These are phyloP conservation scores for Cantharis lateralis DNA, from an alignment of 2,888 invertebrate genomes.

Conservation along the genomic window DNA sequence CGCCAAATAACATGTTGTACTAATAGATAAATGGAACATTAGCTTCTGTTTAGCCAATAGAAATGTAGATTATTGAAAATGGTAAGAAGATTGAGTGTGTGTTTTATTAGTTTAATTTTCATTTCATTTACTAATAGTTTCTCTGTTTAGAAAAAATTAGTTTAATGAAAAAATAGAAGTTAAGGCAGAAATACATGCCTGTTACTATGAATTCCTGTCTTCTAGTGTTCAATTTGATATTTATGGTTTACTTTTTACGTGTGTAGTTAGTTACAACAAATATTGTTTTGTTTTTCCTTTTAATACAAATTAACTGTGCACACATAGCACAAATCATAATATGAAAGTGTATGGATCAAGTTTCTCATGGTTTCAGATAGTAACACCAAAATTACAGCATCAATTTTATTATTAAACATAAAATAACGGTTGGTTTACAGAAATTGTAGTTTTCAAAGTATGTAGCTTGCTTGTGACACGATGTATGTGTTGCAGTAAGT, in stretches of 20 bases:
- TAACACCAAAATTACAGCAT: neutral
- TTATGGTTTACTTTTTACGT: neutral
- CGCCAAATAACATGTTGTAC: neutral
- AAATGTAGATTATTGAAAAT: neutral
- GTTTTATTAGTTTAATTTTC: neutral
- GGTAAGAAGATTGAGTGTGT: neutral
- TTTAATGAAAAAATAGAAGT: neutral
- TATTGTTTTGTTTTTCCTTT: neutral
- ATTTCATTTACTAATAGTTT: neutral
- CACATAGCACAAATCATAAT: neutral
- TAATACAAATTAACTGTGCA: neutral
- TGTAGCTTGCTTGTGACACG: neutral
- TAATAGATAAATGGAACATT: neutral
- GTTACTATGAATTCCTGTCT: neutral
- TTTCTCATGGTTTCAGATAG: neutral
- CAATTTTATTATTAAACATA: neutral
- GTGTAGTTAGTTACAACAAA: neutral
- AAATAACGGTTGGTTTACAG: neutral
- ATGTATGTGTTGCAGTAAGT: neutral
- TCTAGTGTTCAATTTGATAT: neutral
- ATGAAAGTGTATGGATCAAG: neutral
- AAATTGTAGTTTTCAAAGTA: neutral
- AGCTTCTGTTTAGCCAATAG: neutral
- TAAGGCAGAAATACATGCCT: neutral
- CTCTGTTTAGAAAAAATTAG: neutral